Percentiles rank a stretch among this genome's conserved stretches.
Conservation (phyloP, 1,140 invertebrate species). For the Onthophagus taurus region DNA sequence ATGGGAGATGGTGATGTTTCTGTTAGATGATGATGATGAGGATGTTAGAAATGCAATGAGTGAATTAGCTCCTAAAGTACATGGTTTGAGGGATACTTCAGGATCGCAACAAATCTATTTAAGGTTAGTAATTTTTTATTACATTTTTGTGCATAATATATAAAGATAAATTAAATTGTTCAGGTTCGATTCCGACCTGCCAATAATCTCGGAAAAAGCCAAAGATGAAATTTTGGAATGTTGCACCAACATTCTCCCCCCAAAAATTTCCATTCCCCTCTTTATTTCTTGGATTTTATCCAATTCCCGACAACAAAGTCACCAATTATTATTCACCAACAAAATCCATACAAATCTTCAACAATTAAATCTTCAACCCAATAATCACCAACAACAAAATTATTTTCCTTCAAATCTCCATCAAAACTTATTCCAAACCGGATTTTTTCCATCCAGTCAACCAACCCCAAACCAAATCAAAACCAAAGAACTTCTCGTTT, state of each 20-base stretch:
- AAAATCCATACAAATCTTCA: no score
- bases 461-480: no score
- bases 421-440: neutral
- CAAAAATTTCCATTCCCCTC: neutral
- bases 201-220: neutral
- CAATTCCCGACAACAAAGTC: no score
- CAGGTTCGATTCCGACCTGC: neutral
- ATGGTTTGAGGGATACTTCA: no score
- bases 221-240: constrained; percentile 6
- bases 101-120: no score
- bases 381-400: neutral
- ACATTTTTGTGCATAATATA: neutral
- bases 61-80: no score
- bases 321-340: no score
- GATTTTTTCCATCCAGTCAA: neutral
- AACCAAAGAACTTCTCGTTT: no score
- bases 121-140: no score
- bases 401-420: no score
- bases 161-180: neutral
- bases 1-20: constrained; percentile 24
- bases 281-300: neutral
- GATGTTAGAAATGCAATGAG: constrained; percentile 29
- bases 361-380: no score
- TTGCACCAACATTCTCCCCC: neutral
- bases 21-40: constrained; percentile 31